Conservation (phyloP, 2,113 vertebrate genomes). For the Ceuthmochares aereus region DNA sequence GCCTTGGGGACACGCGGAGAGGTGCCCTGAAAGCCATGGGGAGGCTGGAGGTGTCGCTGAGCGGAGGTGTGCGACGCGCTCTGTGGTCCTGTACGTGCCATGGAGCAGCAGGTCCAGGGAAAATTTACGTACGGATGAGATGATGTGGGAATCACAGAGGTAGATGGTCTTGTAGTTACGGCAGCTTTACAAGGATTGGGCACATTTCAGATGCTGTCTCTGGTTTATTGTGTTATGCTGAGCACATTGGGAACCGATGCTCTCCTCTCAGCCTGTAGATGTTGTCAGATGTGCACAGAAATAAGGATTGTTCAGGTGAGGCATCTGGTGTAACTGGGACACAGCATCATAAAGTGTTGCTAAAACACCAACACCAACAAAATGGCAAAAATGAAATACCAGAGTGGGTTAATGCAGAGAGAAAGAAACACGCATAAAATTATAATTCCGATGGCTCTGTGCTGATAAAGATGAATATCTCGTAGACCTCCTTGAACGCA, state of each 20-base stretch:
- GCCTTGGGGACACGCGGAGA: no score
- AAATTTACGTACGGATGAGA: neutral
- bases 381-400: neutral
- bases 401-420: neutral
- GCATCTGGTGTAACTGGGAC: neutral
- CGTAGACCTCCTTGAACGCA: neutral
- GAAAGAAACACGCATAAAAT: rapidly evolving
- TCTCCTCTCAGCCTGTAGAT: neutral
- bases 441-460: neutral
- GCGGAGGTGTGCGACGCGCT: rapidly evolving
- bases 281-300: neutral
- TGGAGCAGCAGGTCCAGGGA: neutral
- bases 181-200: rapidly evolving
- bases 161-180: neutral
- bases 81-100: rapidly evolving
- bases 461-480: neutral
- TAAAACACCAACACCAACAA: no score
- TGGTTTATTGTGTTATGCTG: neutral
- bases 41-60: neutral
- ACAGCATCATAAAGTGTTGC: neutral
- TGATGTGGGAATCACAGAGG: neutral
- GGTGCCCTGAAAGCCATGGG: rapidly evolving
- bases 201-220: neutral
- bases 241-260: rapidly evolving
- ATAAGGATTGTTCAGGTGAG: neutral